Percentiles rank a stretch among this genome's conserved stretches.
Conservation (phyloP, 2,888 invertebrate species). For the Drosophila meridionalis region DNA sequence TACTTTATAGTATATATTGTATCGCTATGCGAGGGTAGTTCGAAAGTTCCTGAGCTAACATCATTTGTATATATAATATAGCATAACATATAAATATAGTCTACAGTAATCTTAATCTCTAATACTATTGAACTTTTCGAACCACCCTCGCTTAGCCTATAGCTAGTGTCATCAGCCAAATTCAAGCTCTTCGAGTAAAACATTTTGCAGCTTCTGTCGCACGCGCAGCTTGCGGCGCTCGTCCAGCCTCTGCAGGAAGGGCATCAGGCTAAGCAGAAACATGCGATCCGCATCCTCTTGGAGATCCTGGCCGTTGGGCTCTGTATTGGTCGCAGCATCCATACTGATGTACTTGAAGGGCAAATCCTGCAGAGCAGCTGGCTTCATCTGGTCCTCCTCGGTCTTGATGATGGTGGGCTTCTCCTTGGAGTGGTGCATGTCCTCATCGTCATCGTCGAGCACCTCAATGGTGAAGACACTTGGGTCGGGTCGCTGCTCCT, state of each 20-base stretch:
- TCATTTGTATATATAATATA: not conserved
- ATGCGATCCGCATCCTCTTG: conserved; percentile 77
- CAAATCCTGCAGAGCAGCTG: conserved; percentile 26
- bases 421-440: conserved; percentile 45
- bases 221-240: conserved; percentile 75
- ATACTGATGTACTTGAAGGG: conserved; percentile 62
- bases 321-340: conserved; percentile 71
- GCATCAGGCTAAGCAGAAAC: conserved; percentile 77
- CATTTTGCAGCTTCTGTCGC: conserved; percentile 78
- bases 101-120: not conserved
- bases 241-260: conserved; percentile 74
- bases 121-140: not conserved
- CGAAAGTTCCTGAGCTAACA: not conserved
- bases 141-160: not conserved
- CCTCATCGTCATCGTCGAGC: conserved; percentile 73
- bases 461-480: conserved; percentile 74
- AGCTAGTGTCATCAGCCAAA: conserved; percentile 41
- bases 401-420: conserved; percentile 43
- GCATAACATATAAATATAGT: conserved; percentile 1
- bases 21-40: not conserved
- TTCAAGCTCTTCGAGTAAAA: conserved; percentile 74
- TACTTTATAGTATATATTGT: conserved; percentile 15
- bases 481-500: conserved; percentile 47
- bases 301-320: conserved; percentile 34
- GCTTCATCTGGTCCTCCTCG: conserved; percentile 51